A percentile compares a stretch with the other conserved stretches of the same genome.
Conservation (phyloP, 23 tunicate species). For the Phallusia fumigata region DNA sequence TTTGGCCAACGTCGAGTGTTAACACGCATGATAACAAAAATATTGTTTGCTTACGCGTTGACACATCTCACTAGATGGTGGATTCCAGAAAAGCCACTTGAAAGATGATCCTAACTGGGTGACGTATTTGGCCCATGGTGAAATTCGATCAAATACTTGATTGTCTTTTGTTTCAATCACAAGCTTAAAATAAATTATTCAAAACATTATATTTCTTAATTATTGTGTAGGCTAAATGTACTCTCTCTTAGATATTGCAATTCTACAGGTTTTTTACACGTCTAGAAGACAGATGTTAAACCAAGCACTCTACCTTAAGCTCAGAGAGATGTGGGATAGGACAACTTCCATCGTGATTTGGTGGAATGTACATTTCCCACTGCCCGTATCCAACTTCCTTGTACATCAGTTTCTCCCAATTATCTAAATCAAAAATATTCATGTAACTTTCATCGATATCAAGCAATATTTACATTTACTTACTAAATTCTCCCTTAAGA, state of each 20-base stretch:
- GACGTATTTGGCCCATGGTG: conserved; percentile 93
- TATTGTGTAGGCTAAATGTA: too few species aligned
- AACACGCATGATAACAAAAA: too few species aligned
- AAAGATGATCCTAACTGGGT: conserved; percentile 35
- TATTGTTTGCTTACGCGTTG: too few species aligned
- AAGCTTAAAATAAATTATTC: conserved; percentile 31
- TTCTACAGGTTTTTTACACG: background rate
- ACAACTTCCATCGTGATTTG: conserved; percentile 48
- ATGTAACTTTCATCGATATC: background rate
- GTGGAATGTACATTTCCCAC: conserved; percentile 53
- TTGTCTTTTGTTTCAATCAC: conserved; percentile 67
- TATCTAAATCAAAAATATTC: conserved; percentile 18
- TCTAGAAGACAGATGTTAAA: background rate
- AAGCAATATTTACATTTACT: conserved; percentile 4
- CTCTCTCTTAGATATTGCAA: background rate
- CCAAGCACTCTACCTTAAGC: conserved; percentile 28
- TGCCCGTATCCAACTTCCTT: conserved; percentile 27
- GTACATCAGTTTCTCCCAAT: conserved; percentile 42
- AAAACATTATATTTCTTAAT: background rate
- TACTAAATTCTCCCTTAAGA: conserved; percentile 71
- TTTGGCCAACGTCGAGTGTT: too few species aligned
- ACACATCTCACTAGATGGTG: conserved; percentile 32
- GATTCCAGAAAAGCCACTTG: conserved; percentile 86
- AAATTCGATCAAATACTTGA: conserved; percentile 59
- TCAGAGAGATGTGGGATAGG: conserved; percentile 60